phyloP scores from a whole-genome alignment of 1,140 invertebrate species.

The Lasioglossum baleicum region DNA sequence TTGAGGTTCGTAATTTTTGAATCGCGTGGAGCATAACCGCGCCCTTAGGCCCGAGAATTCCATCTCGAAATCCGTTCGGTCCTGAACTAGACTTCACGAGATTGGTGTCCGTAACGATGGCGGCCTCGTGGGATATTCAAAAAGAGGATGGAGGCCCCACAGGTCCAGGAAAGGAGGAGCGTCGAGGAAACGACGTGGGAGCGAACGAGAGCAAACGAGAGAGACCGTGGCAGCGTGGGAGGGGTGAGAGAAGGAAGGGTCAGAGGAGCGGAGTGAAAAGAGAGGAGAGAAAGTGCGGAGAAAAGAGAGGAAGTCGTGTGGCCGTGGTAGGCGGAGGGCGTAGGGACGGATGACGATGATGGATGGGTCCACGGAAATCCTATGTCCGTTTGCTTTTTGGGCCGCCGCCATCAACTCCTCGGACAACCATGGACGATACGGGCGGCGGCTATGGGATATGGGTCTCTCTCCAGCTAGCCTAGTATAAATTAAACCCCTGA shows the following conservation, averaged over 20 bases:
- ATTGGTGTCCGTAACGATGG: slow-evolving; percentile 66
- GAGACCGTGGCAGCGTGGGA: neutral
- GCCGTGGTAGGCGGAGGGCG: slow-evolving; percentile 51
- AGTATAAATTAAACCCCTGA: slow-evolving; percentile 13
- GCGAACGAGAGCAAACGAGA: slow-evolving; percentile 42
- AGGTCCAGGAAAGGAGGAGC: slow-evolving; percentile 55
- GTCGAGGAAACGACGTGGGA: slow-evolving; percentile 56
- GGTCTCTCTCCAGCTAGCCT: neutral
- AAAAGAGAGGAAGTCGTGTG: slow-evolving; percentile 45
- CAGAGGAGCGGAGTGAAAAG: slow-evolving; percentile 1
- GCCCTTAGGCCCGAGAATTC: slow-evolving; percentile 36
- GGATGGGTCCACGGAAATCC: slow-evolving; percentile 73
- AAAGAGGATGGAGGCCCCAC: slow-evolving; percentile 60
- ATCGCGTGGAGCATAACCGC: too few relatives aligned
- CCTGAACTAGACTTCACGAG: slow-evolving; percentile 43
- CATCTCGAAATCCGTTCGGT: slow-evolving; percentile 56
- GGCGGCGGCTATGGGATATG: slow-evolving; percentile 24
- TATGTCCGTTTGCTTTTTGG: slow-evolving; percentile 70
- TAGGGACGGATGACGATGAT: slow-evolving; percentile 74
- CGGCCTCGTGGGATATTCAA: slow-evolving; percentile 68
- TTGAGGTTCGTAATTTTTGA: too few relatives aligned
- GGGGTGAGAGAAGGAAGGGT: slow-evolving; percentile 16
- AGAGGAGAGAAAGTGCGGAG: slow-evolving; percentile 38
- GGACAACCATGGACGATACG: slow-evolving; percentile 56
- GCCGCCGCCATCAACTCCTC: slow-evolving; percentile 53